A percentile compares a stretch with the other conserved stretches of the same genome.
phyloP scores from a whole-genome alignment of 1,140 invertebrate species.

The Hylaeus volcanicus region DNA sequence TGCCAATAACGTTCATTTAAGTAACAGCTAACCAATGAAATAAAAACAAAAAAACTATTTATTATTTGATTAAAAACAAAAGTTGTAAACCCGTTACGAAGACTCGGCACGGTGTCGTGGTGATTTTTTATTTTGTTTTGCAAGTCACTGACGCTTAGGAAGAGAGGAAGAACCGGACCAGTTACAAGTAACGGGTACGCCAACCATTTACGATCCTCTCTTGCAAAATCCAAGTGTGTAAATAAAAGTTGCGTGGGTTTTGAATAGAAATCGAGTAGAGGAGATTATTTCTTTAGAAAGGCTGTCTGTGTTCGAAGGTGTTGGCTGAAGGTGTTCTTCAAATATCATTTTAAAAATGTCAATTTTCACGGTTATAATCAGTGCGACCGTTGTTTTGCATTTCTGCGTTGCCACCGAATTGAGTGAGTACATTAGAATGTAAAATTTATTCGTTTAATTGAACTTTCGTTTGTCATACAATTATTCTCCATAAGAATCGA shows the following conservation, averaged over 20 bases:
- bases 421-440: slow-evolving; percentile 28
- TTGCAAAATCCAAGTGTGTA: slow-evolving; percentile 14
- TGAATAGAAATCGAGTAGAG: slow-evolving; percentile 35
- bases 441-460: neutral
- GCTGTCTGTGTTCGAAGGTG: neutral
- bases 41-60: neutral
- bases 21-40: neutral
- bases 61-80: neutral
- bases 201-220: slow-evolving; percentile 31
- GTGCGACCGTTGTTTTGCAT: neutral
- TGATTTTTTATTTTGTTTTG: slow-evolving; percentile 10
- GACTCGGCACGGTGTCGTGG: neutral
- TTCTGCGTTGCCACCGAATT: slow-evolving; percentile 3
- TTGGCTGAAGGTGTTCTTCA: neutral
- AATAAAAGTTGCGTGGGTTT: slow-evolving; percentile 33
- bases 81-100: neutral
- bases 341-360: slow-evolving; percentile 19
- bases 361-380: neutral
- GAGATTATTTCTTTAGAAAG: slow-evolving; percentile 27
- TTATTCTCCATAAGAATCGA: too few relatives aligned
- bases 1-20: neutral
- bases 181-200: slow-evolving; percentile 60
- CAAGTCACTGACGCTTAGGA: neutral
- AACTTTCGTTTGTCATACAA: too few relatives aligned
- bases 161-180: slow-evolving; percentile 50